These are phyloP conservation scores for Lordiphosa stackelbergi DNA, from an alignment of 1,140 invertebrate genomes.

Conservation along the genomic window DNA sequence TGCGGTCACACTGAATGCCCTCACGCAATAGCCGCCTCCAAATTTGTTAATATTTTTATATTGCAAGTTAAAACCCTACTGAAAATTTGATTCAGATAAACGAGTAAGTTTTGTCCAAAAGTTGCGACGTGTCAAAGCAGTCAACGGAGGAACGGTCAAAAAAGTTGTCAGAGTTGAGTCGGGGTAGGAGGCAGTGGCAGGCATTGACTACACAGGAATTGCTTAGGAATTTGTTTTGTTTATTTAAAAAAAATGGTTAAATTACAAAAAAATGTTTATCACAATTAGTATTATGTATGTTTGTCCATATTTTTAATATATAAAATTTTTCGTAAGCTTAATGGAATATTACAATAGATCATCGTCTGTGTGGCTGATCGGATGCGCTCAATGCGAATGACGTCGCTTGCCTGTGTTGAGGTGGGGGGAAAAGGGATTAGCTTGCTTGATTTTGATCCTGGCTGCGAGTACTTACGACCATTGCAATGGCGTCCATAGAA, in stretches of 20 bases:
- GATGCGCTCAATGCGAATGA: slow-evolving; percentile 32
- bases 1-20: too few relatives aligned
- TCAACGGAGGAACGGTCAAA: too few relatives aligned
- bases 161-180: too few relatives aligned
- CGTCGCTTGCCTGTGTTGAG: slow-evolving; percentile 37
- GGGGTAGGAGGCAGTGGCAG: too few relatives aligned
- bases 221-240: slow-evolving; percentile 38
- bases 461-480: slow-evolving; percentile 49
- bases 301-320: slow-evolving; percentile 52
- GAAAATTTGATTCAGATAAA: too few relatives aligned
- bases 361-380: slow-evolving; percentile 7
- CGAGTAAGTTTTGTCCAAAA: too few relatives aligned
- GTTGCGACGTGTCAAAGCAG: too few relatives aligned
- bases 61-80: too few relatives aligned
- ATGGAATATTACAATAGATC: slow-evolving; percentile 46
- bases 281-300: slow-evolving; percentile 73
- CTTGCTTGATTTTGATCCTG: not conserved
- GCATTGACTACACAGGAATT: too few relatives aligned
- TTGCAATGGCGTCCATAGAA: slow-evolving; percentile 66
- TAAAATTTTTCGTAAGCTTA: slow-evolving; percentile 34
- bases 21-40: too few relatives aligned
- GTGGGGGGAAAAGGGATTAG: not conserved
- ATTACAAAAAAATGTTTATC: slow-evolving; percentile 73
- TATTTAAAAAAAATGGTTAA: slow-evolving; percentile 63
- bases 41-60: too few relatives aligned